These are phyloP conservation scores for Squalus acanthias DNA, from an alignment of 2,797 vertebrate genomes.

Conservation along the genomic window DNA sequence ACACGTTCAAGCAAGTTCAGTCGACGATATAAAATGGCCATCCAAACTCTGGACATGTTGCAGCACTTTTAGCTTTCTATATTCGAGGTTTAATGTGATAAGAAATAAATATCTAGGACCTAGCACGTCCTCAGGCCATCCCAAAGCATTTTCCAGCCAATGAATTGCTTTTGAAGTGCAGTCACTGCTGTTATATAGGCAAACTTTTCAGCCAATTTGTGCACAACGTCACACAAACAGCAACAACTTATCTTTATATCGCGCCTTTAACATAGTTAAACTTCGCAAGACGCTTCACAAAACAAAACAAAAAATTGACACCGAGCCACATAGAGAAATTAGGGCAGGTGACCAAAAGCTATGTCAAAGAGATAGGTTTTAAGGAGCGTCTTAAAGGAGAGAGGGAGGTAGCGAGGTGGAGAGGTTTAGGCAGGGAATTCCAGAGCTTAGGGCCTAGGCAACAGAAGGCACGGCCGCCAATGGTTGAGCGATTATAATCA, in stretches of 20 bases:
- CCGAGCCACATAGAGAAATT: too few species aligned
- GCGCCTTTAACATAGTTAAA: too few species aligned
- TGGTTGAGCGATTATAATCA: too few species aligned
- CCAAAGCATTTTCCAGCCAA: neutral
- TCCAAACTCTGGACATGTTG: neutral
- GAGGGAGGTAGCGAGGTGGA: too few species aligned
- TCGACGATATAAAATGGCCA: neutral
- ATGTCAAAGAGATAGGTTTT: too few species aligned
- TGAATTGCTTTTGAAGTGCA: neutral
- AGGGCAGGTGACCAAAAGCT: too few species aligned
- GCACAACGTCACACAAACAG: neutral
- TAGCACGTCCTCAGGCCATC: neutral
- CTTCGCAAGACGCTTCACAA: too few species aligned
- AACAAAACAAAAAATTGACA: too few species aligned
- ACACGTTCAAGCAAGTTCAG: neutral
- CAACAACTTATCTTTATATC: neutral
- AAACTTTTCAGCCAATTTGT: neutral
- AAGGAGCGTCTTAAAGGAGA: too few species aligned
- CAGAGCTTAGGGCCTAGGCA: too few species aligned
- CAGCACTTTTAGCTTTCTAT: neutral
- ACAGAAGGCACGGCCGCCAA: too few species aligned
- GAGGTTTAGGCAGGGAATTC: too few species aligned
- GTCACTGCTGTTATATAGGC: neutral
- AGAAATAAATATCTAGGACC: neutral
- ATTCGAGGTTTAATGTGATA: neutral